phyloP scores from a whole-genome alignment of 2,797 vertebrate species.

The Chaenodraco wilsoni region DNA sequence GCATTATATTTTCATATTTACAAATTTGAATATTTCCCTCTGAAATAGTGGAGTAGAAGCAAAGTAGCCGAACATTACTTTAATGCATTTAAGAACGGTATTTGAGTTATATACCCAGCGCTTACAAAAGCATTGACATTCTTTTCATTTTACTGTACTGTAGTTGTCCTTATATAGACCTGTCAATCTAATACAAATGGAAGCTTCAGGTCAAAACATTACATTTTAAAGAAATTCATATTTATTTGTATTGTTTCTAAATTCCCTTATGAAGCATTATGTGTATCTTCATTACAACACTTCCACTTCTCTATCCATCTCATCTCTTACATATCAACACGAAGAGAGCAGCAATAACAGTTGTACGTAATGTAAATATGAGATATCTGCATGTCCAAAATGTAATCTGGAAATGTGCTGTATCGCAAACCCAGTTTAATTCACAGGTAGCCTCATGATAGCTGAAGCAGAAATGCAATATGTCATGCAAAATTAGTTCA shows the following conservation, averaged over 20 bases:
- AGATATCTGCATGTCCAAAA: constrained; percentile 80
- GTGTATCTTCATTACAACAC: constrained; percentile 38
- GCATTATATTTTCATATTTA: no score
- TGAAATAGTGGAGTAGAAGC: no score
- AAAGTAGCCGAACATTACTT: no score
- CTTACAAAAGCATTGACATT: no score
- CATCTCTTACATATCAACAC: constrained; percentile 52
- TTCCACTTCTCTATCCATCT: constrained; percentile 50
- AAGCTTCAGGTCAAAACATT: constrained; percentile 3
- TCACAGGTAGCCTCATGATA: constrained; percentile 86
- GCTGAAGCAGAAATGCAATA: constrained; percentile 87
- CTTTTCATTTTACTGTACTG: no score
- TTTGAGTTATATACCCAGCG: no score
- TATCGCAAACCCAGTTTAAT: constrained; percentile 83
- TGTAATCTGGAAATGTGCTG: constrained; percentile 81
- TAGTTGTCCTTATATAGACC: not conserved
- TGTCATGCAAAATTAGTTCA: constrained; percentile 88
- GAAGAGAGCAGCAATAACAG: constrained; percentile 42
- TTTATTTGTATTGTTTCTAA: constrained; percentile 26
- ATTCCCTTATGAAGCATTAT: constrained; percentile 32
- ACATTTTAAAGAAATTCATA: constrained; percentile 24
- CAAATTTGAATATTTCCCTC: no score
- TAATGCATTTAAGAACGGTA: no score
- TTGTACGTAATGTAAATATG: constrained; percentile 76
- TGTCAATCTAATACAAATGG: constrained; percentile 3